Evolutionary conservation across 2,888 invertebrate species (phyloP), one percentile per base, ranked within the genome.

Genomic region (Scotopteryx bipunctaria): DNA sequence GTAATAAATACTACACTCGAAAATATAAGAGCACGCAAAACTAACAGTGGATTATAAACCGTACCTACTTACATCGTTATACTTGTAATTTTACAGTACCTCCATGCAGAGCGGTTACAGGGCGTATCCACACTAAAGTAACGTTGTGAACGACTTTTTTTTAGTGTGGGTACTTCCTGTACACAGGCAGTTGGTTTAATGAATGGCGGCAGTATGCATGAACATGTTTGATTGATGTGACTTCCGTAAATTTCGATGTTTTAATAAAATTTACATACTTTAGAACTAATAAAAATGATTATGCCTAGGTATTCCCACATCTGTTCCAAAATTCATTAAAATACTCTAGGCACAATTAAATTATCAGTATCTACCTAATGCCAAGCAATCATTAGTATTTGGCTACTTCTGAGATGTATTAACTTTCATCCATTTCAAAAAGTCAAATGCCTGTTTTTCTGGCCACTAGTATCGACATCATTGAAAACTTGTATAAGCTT

Each of bases 191-290:
- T 40, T 47, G 42, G 29, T 41, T 27, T 36, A 50, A 37, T 32
- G 31, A 9, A 42, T 35, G 21, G 38, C 29, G 25, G 32, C 38
- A 15, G 16, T 29, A 44, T 57, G 53, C 53, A 57, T 57, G 57
- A 15, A 43, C 32, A 25, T 53, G 48, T 43, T 55, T 54, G 53
- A 61, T 70, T 55, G 37, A 37, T 46, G 55, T 31, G 56, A 60
- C 56, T 35, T 60, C 58, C 17, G 5, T 25, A 27, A 29, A 47
- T 53, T 38, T 53, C 27, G 27, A 38, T 47, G 47, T 53, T 23
- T 36, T 2, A 14, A 5, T 44, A 29, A 27, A 11, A 25, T 40
- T 5, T n/a, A n/a, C n/a, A n/a, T n/a, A n/a, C n/a, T n/a, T n/a
- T n/a, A n/a, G n/a, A n/a, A n/a, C n/a, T n/a, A n/a, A n/a, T n/a